Evolutionary conservation across 2,888 invertebrate species (phyloP).

Genomic region (Parnassius glacialis): DNA sequence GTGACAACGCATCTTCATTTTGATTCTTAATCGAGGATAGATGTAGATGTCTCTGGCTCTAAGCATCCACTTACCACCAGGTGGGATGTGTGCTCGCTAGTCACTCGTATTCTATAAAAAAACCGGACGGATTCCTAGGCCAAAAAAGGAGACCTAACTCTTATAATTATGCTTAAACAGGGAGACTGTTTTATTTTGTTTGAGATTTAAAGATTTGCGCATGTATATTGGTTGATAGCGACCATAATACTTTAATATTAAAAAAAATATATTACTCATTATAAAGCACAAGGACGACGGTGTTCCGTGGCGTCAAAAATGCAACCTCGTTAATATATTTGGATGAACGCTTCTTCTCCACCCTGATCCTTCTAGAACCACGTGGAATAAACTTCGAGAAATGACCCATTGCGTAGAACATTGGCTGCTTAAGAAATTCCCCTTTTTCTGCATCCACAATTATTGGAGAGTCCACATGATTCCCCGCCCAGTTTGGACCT

Average conservation of each 20-base stretch:
- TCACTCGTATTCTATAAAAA: too few species aligned
- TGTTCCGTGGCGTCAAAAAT: constrained; percentile 20
- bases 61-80: too few species aligned
- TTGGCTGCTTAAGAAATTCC: constrained; percentile 94
- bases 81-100: too few species aligned
- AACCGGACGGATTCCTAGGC: too few species aligned
- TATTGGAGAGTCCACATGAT: constrained; percentile 88
- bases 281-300: constrained; percentile 18
- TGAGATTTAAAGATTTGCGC: too few species aligned
- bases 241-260: neutral
- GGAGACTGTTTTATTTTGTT: too few species aligned
- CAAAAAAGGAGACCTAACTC: too few species aligned
- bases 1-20: too few species aligned
- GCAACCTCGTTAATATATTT: constrained; percentile 16
- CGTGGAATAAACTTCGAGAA: constrained; percentile 80
- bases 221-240: too few species aligned
- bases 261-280: constrained; percentile 12
- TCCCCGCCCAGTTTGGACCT: constrained; percentile 90
- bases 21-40: too few species aligned
- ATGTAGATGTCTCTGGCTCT: too few species aligned
- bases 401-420: constrained; percentile 93
- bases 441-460: constrained; percentile 76
- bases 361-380: constrained; percentile 20
- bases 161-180: too few species aligned
- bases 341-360: constrained; percentile 13